Conservation (phyloP, 1,140 invertebrate species). For the Aphis craccivora region DNA sequence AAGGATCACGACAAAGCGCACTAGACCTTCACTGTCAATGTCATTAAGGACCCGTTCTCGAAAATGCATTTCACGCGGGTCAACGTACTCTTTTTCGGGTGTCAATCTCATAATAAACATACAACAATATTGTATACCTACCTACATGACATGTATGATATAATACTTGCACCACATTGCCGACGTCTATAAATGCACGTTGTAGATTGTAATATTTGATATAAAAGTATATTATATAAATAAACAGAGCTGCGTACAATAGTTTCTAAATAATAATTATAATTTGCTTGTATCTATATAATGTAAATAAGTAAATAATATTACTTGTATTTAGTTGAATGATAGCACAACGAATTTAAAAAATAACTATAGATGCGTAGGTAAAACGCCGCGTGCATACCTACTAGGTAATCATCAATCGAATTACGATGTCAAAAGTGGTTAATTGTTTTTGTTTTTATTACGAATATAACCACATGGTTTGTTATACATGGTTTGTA, state of each 20-base stretch:
- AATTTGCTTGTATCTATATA: too few species aligned
- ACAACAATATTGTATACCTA: not conserved
- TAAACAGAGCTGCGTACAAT: not conserved
- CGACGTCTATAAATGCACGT: not conserved
- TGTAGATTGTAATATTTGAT: not conserved
- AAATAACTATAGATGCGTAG: not conserved
- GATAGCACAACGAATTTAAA: not conserved
- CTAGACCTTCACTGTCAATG: slow-evolving; percentile 31
- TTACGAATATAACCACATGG: not conserved
- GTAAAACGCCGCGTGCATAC: too few species aligned
- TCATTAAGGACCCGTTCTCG: slow-evolving; percentile 31
- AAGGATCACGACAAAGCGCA: not conserved
- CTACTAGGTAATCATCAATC: not conserved
- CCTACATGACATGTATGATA: not conserved
- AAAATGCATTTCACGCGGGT: slow-evolving; percentile 7
- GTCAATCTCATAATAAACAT: slow-evolving; percentile 22
- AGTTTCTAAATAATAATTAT: not conserved
- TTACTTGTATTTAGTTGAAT: not conserved
- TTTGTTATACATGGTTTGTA: not conserved
- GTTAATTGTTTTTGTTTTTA: not conserved
- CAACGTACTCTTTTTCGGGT: slow-evolving; percentile 11
- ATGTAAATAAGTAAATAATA: too few species aligned
- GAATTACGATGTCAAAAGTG: not conserved
- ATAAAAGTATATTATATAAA: not conserved
- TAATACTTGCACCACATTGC: not conserved